These are phyloP conservation scores for Dryobota labecula DNA, from an alignment of 2,888 invertebrate species.

Conservation along the genomic window DNA sequence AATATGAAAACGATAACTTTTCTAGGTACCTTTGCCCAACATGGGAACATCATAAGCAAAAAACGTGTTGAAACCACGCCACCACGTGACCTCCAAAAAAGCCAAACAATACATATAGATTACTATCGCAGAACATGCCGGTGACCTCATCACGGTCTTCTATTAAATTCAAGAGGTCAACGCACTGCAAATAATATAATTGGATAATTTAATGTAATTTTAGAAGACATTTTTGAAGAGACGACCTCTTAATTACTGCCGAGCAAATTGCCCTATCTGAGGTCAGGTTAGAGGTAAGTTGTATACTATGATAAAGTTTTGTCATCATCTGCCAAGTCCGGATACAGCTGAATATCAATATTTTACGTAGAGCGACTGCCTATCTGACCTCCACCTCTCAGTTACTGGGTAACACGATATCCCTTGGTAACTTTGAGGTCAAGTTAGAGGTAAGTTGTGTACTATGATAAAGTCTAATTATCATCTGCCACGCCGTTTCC, in stretches of 20 bases:
- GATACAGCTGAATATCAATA: no score
- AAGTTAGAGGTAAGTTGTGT: no score
- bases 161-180: conserved; percentile 65
- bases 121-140: conserved; percentile 58
- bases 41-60: not conserved
- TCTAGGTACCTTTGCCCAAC: not conserved
- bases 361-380: no score
- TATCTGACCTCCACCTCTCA: no score
- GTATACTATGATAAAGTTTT: not conserved
- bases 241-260: conserved; percentile 14
- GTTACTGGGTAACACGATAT: no score
- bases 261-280: not conserved
- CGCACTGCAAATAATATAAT: conserved; percentile 73
- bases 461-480: not conserved
- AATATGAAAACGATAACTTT: not conserved
- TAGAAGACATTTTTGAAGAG: conserved; percentile 30
- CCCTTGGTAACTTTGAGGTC: no score
- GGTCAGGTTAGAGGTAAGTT: conserved; percentile 11
- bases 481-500: not conserved
- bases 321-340: not conserved
- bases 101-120: conserved; percentile 43
- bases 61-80: not conserved
- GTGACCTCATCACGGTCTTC: conserved; percentile 79
- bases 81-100: conserved; percentile 26
- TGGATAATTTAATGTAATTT: conserved; percentile 75